Percentiles rank a stretch among this genome's conserved stretches.
Evolutionary conservation across 1,140 invertebrate genomes (phyloP).

Genomic region (Drosophila oshimai): DNA sequence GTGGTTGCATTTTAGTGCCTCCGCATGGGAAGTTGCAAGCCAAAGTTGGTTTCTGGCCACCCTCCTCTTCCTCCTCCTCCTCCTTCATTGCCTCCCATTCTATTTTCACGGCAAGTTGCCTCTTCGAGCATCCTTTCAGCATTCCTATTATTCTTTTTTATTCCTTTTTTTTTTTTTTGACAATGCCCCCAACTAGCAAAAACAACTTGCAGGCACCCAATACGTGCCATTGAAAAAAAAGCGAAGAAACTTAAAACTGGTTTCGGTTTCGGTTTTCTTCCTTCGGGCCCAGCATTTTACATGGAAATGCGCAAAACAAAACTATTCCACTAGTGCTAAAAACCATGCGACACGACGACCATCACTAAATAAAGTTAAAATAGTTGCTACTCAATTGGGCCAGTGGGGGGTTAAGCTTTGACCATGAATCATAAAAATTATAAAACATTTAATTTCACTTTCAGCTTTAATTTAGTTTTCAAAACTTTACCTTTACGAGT

Average conservation of each 20-base stretch:
- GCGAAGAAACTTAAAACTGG: conserved; percentile 63
- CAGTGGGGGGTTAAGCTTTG: background rate
- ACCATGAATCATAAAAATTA: too few relatives aligned
- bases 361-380: conserved; percentile 7
- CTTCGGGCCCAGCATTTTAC: conserved; percentile 44
- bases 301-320: conserved; percentile 70
- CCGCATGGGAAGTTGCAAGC: conserved; percentile 37
- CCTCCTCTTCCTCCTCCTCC: background rate
- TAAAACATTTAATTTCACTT: too few relatives aligned
- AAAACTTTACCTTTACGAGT: too few relatives aligned
- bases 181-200: conserved; percentile 44
- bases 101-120: conserved; percentile 41
- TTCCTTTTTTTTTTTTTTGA: conserved; percentile 37
- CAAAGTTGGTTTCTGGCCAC: conserved; percentile 28
- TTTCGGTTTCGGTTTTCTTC: conserved; percentile 62
- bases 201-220: conserved; percentile 41
- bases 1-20: conserved; percentile 3
- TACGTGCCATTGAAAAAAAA: conserved; percentile 71
- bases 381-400: background rate
- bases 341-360: conserved; percentile 12
- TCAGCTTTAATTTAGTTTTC: too few relatives aligned
- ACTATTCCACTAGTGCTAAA: conserved; percentile 33
- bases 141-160: conserved; percentile 53
- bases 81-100: conserved; percentile 37
- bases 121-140: conserved; percentile 58